Evolutionary conservation across 2,797 vertebrate species (phyloP).

Genomic region (Microctenopoma lineatum): DNA sequence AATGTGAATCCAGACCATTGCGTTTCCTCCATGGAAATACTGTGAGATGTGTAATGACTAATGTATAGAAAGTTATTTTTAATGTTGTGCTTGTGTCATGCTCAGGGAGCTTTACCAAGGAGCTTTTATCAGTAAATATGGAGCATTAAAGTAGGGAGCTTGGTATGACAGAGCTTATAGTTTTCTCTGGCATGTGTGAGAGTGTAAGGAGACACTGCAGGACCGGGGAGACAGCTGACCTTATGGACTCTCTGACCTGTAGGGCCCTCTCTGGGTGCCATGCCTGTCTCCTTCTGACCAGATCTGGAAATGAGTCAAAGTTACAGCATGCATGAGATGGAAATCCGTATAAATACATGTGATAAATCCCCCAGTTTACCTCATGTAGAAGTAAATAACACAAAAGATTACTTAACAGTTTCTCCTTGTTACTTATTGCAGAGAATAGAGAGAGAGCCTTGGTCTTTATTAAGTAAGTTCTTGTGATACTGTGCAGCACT

Average conservation of each 20-base stretch:
- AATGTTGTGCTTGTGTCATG: neutral
- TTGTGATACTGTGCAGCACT: constrained; percentile 14
- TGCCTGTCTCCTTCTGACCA: constrained; percentile 6
- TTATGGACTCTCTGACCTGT: constrained; percentile 30
- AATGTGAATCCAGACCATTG: neutral
- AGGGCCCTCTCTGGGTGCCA: neutral
- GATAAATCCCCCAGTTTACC: neutral
- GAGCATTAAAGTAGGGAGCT: neutral
- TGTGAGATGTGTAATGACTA: no score
- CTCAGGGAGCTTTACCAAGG: no score
- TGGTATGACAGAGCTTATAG: constrained; percentile 37
- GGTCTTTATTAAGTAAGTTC: constrained; percentile 3
- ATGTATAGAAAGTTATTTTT: no score
- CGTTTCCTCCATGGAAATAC: no score
- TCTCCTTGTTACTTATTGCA: neutral
- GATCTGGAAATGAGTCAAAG: neutral
- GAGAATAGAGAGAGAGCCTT: neutral
- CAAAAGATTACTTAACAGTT: neutral
- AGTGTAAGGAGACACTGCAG: constrained; percentile 56
- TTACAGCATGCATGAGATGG: neutral
- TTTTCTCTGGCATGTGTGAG: constrained; percentile 53
- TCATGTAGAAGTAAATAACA: neutral
- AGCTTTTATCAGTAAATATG: neutral
- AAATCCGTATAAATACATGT: neutral
- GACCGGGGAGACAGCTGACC: constrained; percentile 15